These are phyloP conservation scores for Sanderia malayensis DNA, from an alignment of 30 jellyfish, hydroid and myxozoan species.

Conservation along the genomic window DNA sequence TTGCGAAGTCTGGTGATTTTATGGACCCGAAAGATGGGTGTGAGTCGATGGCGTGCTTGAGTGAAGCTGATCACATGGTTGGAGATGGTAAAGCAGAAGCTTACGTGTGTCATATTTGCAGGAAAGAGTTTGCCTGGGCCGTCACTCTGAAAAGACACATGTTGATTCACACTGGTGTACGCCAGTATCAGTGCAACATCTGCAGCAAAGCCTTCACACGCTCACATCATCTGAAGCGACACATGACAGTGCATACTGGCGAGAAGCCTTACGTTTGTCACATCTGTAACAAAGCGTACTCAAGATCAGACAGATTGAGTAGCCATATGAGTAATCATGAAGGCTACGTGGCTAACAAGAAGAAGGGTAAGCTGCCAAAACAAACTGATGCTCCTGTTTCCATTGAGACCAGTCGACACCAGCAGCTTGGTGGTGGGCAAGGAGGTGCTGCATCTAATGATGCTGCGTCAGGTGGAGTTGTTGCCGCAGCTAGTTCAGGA, in stretches of 20 bases:
- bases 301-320: constrained; percentile 65
- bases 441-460: neutral
- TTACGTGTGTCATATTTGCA: constrained; percentile 51
- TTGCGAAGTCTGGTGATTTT: constrained; percentile 17
- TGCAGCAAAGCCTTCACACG: constrained; percentile 57
- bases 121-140: constrained; percentile 70
- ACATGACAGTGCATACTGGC: constrained; percentile 62
- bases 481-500: neutral
- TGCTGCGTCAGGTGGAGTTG: neutral
- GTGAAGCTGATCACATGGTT: too few relatives aligned
- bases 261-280: constrained; percentile 67
- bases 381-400: neutral
- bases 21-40: constrained; percentile 8
- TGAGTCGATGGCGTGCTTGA: too few relatives aligned
- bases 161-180: constrained; percentile 55
- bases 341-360: constrained; percentile 44
- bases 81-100: constrained; percentile 41
- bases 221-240: constrained; percentile 58
- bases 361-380: constrained; percentile 36
- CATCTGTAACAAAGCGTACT: constrained; percentile 53
- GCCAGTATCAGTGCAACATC: constrained; percentile 50
- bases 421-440: too few relatives aligned
- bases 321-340: constrained; percentile 63
- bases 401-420: neutral
- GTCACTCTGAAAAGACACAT: constrained; percentile 57